Percentiles rank a stretch among this genome's conserved stretches.
Conservation (phyloP, 35 echinoderm and acorn worm species). For the Strongylocentrotus purpuratus region DNA sequence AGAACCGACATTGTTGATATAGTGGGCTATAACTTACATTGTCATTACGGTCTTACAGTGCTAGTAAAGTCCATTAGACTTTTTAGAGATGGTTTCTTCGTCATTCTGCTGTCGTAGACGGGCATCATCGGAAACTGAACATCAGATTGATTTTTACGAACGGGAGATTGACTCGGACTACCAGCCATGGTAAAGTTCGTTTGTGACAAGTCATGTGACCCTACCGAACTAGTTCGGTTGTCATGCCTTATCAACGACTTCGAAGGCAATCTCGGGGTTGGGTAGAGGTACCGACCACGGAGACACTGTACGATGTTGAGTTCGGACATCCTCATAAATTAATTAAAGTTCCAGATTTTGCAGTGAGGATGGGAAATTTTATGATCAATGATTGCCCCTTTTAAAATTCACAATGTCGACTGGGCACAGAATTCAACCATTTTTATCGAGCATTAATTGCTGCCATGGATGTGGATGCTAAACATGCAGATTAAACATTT, state of each 20-base stretch:
- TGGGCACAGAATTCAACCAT: too few species aligned
- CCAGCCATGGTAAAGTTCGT: background rate
- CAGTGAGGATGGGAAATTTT: too few species aligned
- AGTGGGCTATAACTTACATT: too few species aligned
- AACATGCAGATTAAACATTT: too few species aligned
- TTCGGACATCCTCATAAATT: too few species aligned
- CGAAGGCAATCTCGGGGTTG: background rate
- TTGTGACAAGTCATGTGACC: background rate
- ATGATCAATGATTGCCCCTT: too few species aligned
- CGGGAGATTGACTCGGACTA: background rate
- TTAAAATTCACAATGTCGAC: too few species aligned
- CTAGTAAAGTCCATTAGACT: background rate
- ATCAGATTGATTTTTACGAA: background rate
- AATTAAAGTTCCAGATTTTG: too few species aligned
- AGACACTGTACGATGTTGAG: background rate
- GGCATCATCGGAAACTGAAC: background rate
- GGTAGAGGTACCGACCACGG: background rate
- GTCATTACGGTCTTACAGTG: background rate
- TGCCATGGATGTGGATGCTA: too few species aligned
- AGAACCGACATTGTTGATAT: too few species aligned
- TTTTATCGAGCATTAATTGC: too few species aligned
- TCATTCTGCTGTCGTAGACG: background rate
- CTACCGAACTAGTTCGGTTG: background rate
- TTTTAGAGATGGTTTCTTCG: background rate
- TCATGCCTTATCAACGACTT: background rate